Percentiles rank a stretch among this genome's conserved stretches.
These are phyloP conservation scores for Drosophila funebris DNA, from an alignment of 1,140 invertebrate genomes.

Conservation along the genomic window DNA sequence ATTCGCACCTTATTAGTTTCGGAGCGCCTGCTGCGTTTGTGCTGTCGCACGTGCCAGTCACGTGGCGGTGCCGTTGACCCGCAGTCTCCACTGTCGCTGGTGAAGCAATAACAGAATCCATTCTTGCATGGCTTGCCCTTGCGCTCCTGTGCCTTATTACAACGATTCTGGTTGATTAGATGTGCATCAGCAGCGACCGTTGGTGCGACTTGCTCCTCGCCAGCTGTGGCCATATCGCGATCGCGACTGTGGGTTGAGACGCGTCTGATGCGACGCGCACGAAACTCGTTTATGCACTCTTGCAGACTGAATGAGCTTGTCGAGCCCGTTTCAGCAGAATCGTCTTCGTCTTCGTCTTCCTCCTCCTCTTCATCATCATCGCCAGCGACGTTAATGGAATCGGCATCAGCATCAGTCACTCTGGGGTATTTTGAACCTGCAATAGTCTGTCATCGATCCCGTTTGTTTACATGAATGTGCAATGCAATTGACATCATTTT, in stretches of 20 bases:
- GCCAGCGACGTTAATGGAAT: background rate
- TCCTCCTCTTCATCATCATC: conserved; percentile 32
- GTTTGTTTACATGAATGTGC: conserved; percentile 37
- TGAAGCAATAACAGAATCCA: conserved; percentile 82
- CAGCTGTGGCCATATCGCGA: conserved; percentile 25
- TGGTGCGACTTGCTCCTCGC: conserved; percentile 1
- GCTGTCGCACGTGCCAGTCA: conserved; percentile 67
- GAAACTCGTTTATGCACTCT: conserved; percentile 80
- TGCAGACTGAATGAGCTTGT: conserved; percentile 77
- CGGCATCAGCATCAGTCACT: conserved; percentile 1
- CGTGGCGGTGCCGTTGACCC: conserved; percentile 63
- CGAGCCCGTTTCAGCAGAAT: conserved; percentile 61
- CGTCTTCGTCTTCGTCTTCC: conserved; percentile 61
- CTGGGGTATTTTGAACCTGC: conserved; percentile 55
- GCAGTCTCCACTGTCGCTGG: conserved; percentile 80
- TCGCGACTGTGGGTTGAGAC: conserved; percentile 72
- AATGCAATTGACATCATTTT: conserved; percentile 1
- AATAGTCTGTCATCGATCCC: conserved; percentile 41
- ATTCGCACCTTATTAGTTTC: conserved; percentile 60
- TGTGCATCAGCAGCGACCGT: conserved; percentile 56
- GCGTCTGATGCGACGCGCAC: conserved; percentile 66
- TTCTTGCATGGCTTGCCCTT: conserved; percentile 76
- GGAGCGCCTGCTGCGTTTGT: conserved; percentile 63
- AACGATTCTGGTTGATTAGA: conserved; percentile 76
- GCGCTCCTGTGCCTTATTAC: conserved; percentile 76